Conservation (phyloP, 2,888 invertebrate species). For the Panorpa germanica region DNA sequence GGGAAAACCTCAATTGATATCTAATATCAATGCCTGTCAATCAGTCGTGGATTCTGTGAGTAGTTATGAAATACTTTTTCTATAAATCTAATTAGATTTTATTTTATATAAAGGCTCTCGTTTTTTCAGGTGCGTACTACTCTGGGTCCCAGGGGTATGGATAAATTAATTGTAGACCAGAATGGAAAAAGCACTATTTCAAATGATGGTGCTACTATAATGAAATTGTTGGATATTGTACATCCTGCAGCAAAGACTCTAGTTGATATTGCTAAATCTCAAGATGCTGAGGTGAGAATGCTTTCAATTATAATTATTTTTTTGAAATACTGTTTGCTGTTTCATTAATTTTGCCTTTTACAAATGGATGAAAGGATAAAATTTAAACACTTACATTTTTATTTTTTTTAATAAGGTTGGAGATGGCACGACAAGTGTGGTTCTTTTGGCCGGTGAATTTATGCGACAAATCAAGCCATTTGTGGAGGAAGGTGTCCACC, state of each 20-base stretch:
- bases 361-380: neutral
- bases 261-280: conserved; percentile 97
- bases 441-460: conserved; percentile 87
- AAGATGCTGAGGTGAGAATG: conserved; percentile 90
- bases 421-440: conserved; percentile 97
- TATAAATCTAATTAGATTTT: neutral
- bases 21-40: conserved; percentile 96
- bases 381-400: neutral
- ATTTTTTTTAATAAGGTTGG: conserved; percentile 53
- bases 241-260: conserved; percentile 97
- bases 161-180: conserved; percentile 88
- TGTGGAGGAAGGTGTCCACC: conserved; percentile 91
- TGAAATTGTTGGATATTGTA: conserved; percentile 93
- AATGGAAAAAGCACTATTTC: conserved; percentile 90
- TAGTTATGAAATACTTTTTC: conserved; percentile 9
- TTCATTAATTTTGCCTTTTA: conserved; percentile 6
- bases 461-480: conserved; percentile 87
- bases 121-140: conserved; percentile 58
- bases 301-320: conserved; percentile 9
- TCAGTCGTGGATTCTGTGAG: conserved; percentile 82
- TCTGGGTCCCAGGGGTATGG: conserved; percentile 96
- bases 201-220: conserved; percentile 97
- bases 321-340: conserved; percentile 8
- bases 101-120: neutral
- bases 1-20: conserved; percentile 88